Conservation (phyloP, 2,797 vertebrate genomes). For the Emydoidea blandingii region DNA sequence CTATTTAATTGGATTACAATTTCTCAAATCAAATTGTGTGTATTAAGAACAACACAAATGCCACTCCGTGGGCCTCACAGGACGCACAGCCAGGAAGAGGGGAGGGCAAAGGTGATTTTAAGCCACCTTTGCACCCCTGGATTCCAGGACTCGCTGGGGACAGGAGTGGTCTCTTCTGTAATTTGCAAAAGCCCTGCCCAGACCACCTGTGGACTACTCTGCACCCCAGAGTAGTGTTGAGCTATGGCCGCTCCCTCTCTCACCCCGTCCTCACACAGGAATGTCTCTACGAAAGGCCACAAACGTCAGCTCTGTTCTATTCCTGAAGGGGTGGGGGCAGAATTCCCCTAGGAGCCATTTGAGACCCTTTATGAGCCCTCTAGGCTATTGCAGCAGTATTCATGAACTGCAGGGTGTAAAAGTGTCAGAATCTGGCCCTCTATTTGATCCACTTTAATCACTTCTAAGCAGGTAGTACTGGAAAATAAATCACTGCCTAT, state of each 20-base stretch:
- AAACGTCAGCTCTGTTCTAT: background rate
- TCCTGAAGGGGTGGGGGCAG: fast-evolving
- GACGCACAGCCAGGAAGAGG: background rate
- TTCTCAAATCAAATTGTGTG: background rate
- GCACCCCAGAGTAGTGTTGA: background rate
- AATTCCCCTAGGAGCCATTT: background rate
- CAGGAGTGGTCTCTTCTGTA: background rate
- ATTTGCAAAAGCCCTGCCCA: background rate
- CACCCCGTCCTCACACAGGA: background rate
- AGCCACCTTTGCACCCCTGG: background rate
- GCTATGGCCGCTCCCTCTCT: background rate
- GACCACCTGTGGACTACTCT: background rate
- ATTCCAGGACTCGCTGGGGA: background rate
- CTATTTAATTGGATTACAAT: background rate
- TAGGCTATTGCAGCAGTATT: background rate
- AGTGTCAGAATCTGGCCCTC: background rate
- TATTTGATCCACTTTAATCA: background rate
- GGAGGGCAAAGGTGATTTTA: background rate
- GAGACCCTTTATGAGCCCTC: background rate
- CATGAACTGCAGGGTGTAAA: background rate
- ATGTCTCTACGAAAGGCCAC: background rate
- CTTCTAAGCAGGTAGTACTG: background rate
- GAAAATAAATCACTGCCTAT: background rate
- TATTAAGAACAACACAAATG: background rate
- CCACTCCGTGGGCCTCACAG: background rate